Percentiles rank a stretch among this genome's conserved stretches.
phyloP scores from a whole-genome alignment of 1,140 invertebrate genomes.

The Sipha flava region DNA sequence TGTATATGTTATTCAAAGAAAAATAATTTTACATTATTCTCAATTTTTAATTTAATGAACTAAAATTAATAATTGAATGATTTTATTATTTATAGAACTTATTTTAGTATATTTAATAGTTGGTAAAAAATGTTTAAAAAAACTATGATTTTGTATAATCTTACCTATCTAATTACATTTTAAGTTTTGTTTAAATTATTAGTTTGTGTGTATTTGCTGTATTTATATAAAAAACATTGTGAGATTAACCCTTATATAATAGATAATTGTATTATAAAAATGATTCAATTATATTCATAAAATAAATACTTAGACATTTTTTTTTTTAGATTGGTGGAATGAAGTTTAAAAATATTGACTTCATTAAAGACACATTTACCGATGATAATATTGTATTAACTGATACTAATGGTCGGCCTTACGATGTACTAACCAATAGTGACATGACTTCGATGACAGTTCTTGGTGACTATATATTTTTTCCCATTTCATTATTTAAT shows the following conservation, averaged over 20 bases:
- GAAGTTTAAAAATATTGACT: slow-evolving; percentile 23
- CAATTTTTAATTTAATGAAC: no score
- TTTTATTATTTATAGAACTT: no score
- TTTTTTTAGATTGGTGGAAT: slow-evolving; percentile 24
- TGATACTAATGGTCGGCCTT: not conserved
- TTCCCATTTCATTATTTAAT: not conserved
- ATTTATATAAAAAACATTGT: no score
- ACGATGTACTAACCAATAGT: not conserved
- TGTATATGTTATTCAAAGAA: no score
- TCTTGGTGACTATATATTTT: not conserved
- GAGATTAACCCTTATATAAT: not conserved
- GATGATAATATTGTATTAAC: slow-evolving; percentile 26
- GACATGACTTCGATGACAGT: slow-evolving; percentile 15
- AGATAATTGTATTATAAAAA: not conserved
- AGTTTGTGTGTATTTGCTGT: no score
- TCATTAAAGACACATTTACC: slow-evolving; percentile 16
- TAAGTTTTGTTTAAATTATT: no score
- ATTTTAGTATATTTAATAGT: no score
- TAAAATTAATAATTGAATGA: no score
- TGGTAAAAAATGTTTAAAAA: no score
- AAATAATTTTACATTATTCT: no score
- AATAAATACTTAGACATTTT: not conserved
- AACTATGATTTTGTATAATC: no score
- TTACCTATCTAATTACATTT: no score
- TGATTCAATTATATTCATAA: not conserved